Evolutionary conservation across 2,888 invertebrate genomes (phyloP), one percentile per base, ranked within the genome.

Genomic region (Drosophila cognata): DNA sequence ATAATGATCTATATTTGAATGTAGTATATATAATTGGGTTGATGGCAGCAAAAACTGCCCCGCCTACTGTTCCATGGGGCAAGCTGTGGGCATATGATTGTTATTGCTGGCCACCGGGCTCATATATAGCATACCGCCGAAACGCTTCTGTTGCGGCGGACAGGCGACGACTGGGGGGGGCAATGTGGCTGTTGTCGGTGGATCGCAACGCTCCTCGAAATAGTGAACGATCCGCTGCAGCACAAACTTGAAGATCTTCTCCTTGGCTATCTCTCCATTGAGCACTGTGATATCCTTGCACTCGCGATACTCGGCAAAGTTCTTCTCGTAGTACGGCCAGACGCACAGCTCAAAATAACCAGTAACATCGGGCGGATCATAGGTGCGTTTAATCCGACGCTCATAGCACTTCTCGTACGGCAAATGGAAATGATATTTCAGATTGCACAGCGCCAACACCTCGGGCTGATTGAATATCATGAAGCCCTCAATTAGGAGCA

Each of bases 271-370:
- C 71, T 93, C 93, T 2, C 92, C 93, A 79, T 94, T 93, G 6
- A 93, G 81, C 55, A 92, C 87, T 10, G 90, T 90, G 4, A 94
- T 88, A 60, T 93, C 93, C 64, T 92, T 91, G 41, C 91, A 88
- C 5, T 92, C 91, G 6, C 92, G 89, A 62, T 92, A 92, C 84
- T 95, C 94, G 29, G 92, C 81, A 46, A 94, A 92, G 84, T 96
- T 94, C 82, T 93, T 94, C 67, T 95, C 88, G 91, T 98, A 97
- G 95, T n/a, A 82, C 13, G 98, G 98, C 98, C 98, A 99, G n/a
- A 97, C 97, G 91, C 96, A 95, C 79, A 93, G 93, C 52, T 98
- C 97, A 94, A 98, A 98, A 94, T 98, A 99, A 0, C 97, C 97
- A 0, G 95, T 95, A 2, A 96, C 90, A 74, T 99, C 98, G 1